Percentiles rank a stretch among this genome's conserved stretches.
Evolutionary conservation across 2,888 invertebrate genomes (phyloP).

Genomic region (Sussaba pulchella): DNA sequence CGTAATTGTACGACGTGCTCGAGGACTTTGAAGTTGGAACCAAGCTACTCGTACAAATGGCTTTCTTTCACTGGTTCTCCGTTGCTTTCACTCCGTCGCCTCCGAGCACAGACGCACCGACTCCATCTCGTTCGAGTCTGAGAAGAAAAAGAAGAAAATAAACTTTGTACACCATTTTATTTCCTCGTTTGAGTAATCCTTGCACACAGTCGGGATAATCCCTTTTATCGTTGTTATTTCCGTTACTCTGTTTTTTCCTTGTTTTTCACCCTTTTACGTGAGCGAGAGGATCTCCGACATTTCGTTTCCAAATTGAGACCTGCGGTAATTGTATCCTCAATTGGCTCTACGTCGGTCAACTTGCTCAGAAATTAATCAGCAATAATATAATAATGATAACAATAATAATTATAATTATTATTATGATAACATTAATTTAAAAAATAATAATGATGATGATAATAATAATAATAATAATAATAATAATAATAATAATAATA

Average conservation of each 20-base stretch:
- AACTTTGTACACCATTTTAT: constrained; percentile 50
- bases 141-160: constrained; percentile 16
- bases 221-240: constrained; percentile 11
- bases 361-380: too few relatives aligned
- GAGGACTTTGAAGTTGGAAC: constrained; percentile 55
- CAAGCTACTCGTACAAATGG: constrained; percentile 50
- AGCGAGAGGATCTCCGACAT: too few relatives aligned
- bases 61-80: constrained; percentile 53
- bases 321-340: too few relatives aligned
- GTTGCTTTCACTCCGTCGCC: constrained; percentile 3
- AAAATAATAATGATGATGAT: too few relatives aligned
- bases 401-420: too few relatives aligned
- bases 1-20: constrained; percentile 57
- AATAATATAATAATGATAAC: too few relatives aligned
- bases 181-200: constrained; percentile 42
- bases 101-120: not conserved
- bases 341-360: too few relatives aligned
- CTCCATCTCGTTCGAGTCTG: not conserved
- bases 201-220: not conserved
- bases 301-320: too few relatives aligned
- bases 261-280: not conserved
- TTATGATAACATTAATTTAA: too few relatives aligned
- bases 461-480: too few relatives aligned
- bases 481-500: too few relatives aligned
- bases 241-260: not conserved